Conservation (phyloP, 2,113 vertebrate species). For the Microtus oregoni region DNA sequence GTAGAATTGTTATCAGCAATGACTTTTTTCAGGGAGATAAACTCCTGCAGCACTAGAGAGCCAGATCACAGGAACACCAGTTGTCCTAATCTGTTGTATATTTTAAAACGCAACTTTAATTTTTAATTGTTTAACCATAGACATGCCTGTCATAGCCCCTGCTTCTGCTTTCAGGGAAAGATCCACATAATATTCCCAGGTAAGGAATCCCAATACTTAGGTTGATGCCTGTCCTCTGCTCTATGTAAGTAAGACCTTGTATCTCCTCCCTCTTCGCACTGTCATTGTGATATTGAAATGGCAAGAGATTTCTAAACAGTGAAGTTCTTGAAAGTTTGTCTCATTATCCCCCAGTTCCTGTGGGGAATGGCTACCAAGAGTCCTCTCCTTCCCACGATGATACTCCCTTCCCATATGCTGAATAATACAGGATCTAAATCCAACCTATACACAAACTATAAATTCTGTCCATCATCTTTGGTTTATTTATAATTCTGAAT, state of each 20-base stretch:
- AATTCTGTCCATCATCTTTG: background rate
- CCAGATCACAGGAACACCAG: background rate
- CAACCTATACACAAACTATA: background rate
- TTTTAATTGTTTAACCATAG: slow-evolving; percentile 50
- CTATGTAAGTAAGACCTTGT: background rate
- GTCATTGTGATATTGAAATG: background rate
- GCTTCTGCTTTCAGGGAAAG: slow-evolving; percentile 18
- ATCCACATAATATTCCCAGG: slow-evolving; percentile 20
- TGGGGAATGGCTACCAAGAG: background rate
- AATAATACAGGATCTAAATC: background rate
- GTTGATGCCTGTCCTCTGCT: background rate
- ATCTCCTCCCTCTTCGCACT: slow-evolving; percentile 13
- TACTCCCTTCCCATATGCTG: background rate
- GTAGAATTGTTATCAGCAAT: background rate
- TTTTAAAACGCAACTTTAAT: slow-evolving; percentile 31
- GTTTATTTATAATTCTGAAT: background rate
- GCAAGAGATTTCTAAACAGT: slow-evolving; percentile 1
- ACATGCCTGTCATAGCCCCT: background rate
- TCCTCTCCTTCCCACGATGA: too few relatives aligned
- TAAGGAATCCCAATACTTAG: background rate
- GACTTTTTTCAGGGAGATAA: slow-evolving; percentile 1
- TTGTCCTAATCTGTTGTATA: background rate
- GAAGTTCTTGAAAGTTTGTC: background rate
- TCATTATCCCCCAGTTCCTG: background rate
- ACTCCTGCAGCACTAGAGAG: background rate